Evolutionary conservation across 2,888 invertebrate genomes (phyloP), one percentile per base, ranked within the genome.

Genomic region (Polietes domitor): DNA sequence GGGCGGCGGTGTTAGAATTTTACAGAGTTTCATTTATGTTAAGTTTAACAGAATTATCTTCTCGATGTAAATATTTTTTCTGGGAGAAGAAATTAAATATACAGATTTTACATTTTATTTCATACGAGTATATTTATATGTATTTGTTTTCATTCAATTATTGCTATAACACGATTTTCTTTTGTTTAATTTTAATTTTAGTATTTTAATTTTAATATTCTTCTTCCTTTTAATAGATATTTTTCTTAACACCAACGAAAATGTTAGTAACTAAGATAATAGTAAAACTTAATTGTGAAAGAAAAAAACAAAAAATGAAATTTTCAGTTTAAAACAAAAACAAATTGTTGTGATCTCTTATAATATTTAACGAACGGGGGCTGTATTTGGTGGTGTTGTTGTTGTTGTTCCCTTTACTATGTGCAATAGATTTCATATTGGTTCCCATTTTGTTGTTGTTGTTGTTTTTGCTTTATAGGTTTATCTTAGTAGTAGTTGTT

Each of bases 401-500:
- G 26, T 58, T 7, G 32, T 81, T 81, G 81, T 79, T 79, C 78
- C 84, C 78, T 76, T 63, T 63, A 68, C 58, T 78, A 76, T 78
- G 78, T 84, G 73, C 78, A 80, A 75, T 77, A 80, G 50, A 37
- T 50, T 68, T 68, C 41, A 68, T 41, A 37, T 65, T 68, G 68
- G 68, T 68, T 68, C 68, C 68, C 68, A 24, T 68, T 68, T 9
- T 21, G 19, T 68, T 43, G 55, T 53, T 70, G 4, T 37, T 37
- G 7, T 63, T 63, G 53, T 75, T 74, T 58, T 83, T 75, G n/a
- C 19, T 83, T 10, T 68, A 63, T 72, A 58, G 63, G 43, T 78
- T 77, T 79, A 82, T 85, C 85, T 82, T 82, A 82, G 82, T 77
- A 82, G 82, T 82, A 82, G 43, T 85, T 73, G 68, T 74, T 58